These are phyloP conservation scores for Chaetophractus vellerosus DNA, from an alignment of 2,797 vertebrate species.

Conservation along the genomic window DNA sequence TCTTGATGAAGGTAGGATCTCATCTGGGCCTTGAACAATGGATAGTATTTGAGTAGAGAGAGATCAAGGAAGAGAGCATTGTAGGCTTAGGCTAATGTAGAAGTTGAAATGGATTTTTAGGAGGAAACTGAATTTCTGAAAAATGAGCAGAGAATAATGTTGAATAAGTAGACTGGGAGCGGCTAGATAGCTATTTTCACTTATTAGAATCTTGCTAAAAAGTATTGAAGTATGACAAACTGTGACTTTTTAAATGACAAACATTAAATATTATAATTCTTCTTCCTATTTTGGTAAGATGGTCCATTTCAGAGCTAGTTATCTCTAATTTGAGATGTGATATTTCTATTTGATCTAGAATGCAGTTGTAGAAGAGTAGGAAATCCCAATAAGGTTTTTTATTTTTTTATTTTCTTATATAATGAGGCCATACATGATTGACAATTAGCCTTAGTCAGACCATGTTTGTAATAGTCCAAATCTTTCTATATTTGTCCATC, in stretches of 20 bases:
- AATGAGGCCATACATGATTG: background rate
- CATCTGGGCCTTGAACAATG: background rate
- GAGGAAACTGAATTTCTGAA: background rate
- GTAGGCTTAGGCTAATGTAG: background rate
- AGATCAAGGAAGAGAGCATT: too few species aligned
- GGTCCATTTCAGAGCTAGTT: background rate
- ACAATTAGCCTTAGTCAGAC: background rate
- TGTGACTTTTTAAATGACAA: conserved; percentile 13
- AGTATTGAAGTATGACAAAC: background rate
- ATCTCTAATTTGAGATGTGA: background rate
- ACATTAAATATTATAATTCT: background rate
- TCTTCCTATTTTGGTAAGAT: conserved; percentile 1
- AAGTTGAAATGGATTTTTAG: background rate
- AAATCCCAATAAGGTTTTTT: background rate
- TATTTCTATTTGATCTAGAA: conserved; percentile 42
- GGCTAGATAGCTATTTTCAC: background rate
- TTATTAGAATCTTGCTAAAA: background rate
- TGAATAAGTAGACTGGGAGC: background rate
- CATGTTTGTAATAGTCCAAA: conserved; percentile 1
- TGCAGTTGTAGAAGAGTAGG: background rate
- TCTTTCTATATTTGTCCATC: background rate
- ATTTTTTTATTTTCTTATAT: conserved; percentile 15
- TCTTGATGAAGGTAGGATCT: background rate
- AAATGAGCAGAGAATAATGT: background rate
- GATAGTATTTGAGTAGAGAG: background rate